Conservation (phyloP, 2,797 vertebrate species). For the Taeniopygia guttata region DNA sequence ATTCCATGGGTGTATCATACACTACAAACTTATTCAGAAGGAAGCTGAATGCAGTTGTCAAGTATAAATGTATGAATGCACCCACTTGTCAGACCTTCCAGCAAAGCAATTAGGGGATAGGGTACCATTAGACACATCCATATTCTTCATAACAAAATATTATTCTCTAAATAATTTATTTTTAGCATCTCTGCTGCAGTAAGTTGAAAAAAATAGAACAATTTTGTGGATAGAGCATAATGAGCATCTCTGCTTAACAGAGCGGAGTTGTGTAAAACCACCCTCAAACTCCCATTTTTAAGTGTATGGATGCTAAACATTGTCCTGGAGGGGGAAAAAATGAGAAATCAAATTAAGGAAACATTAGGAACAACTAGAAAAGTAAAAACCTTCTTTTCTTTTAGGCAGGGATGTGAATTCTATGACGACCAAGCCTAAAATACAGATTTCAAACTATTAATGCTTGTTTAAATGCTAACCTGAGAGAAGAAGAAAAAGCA, state of each 20-base stretch:
- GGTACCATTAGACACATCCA: background rate
- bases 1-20: fast-evolving
- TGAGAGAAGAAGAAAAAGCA: background rate
- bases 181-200: background rate
- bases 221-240: background rate
- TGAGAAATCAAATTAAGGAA: background rate
- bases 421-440: background rate
- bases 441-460: constrained; percentile 29
- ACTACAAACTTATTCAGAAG: background rate
- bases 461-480: constrained; percentile 30
- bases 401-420: background rate
- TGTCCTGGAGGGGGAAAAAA: background rate
- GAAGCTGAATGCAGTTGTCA: background rate
- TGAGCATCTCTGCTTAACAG: background rate
- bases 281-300: background rate
- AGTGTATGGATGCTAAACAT: background rate
- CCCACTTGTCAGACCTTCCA: background rate
- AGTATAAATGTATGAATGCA: background rate
- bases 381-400: background rate
- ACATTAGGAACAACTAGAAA: background rate
- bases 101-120: background rate
- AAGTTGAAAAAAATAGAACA: background rate
- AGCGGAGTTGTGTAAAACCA: background rate
- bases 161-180: background rate
- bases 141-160: background rate